These are phyloP conservation scores for Gobio gobio DNA, from an alignment of 2,113 vertebrate species.

Conservation along the genomic window DNA sequence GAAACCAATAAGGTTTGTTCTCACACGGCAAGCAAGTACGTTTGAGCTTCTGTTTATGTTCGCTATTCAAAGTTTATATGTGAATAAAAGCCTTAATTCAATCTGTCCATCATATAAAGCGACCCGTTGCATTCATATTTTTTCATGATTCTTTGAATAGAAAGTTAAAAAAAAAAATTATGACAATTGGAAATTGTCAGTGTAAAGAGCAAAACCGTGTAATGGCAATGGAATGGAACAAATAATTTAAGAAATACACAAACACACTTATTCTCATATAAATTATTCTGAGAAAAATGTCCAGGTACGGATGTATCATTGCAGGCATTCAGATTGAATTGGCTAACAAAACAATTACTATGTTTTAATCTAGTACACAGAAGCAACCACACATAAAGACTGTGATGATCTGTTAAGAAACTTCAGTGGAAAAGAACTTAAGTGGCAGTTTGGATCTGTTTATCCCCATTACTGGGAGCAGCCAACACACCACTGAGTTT, in stretches of 20 bases:
- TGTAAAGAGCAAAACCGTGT: not conserved
- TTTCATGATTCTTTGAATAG: too few species aligned
- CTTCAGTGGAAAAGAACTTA: not conserved
- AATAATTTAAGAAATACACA: not conserved
- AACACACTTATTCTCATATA: not conserved
- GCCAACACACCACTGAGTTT: slow-evolving; percentile 26
- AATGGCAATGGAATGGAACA: not conserved
- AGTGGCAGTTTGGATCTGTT: slow-evolving; percentile 32
- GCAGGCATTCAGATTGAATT: not conserved
- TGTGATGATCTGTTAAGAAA: slow-evolving; percentile 7
- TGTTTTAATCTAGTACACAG: not conserved
- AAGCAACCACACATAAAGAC: not conserved
- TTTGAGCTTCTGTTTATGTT: too few species aligned
- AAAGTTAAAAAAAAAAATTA: too few species aligned
- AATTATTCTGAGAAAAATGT: not conserved
- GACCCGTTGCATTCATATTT: too few species aligned
- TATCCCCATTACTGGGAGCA: slow-evolving; percentile 38
- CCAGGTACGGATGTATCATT: not conserved
- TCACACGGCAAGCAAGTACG: too few species aligned
- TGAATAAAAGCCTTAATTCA: too few species aligned
- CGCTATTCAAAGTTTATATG: too few species aligned
- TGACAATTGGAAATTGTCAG: not conserved
- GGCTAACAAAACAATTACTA: not conserved
- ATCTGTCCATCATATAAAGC: too few species aligned
- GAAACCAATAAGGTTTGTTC: too few species aligned